These are phyloP conservation scores for Ctenodactylus gundi DNA, from an alignment of 2,113 vertebrate species.

Conservation along the genomic window DNA sequence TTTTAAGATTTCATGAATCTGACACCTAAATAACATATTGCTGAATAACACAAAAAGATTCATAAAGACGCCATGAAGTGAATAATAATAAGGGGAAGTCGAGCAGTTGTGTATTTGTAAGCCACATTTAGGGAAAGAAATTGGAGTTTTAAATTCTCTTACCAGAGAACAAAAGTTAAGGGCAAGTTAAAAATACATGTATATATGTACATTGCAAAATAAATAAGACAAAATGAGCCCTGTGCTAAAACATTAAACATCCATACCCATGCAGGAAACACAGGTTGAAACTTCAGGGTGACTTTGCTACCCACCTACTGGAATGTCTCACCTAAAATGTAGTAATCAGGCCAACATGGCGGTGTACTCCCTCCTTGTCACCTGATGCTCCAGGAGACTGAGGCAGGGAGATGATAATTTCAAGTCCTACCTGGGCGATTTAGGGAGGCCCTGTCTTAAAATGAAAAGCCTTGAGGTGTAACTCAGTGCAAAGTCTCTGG, in stretches of 20 bases:
- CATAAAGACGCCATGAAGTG: background rate
- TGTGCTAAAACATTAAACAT: slow-evolving; percentile 9
- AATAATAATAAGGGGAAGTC: background rate
- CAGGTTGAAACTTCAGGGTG: background rate
- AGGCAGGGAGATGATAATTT: too few species aligned
- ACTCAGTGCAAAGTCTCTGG: too few species aligned
- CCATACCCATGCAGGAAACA: background rate
- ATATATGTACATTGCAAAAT: background rate
- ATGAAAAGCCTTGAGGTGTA: too few species aligned
- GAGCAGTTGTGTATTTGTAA: background rate
- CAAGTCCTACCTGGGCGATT: too few species aligned
- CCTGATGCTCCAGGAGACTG: too few species aligned
- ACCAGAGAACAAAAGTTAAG: slow-evolving; percentile 29
- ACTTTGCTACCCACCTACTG: too few species aligned
- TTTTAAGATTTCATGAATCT: slow-evolving; percentile 33
- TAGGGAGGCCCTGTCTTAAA: too few species aligned
- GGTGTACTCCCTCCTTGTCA: too few species aligned
- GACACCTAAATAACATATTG: slow-evolving; percentile 27
- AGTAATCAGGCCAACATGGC: background rate
- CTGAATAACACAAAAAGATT: background rate
- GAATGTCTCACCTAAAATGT: background rate
- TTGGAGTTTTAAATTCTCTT: background rate
- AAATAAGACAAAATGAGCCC: background rate
- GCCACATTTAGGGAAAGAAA: background rate
- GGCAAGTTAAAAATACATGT: background rate